Evolutionary conservation across 2,888 invertebrate species (phyloP), one percentile per base, ranked within the genome.

Genomic region (Habrosyne pyritoides): DNA sequence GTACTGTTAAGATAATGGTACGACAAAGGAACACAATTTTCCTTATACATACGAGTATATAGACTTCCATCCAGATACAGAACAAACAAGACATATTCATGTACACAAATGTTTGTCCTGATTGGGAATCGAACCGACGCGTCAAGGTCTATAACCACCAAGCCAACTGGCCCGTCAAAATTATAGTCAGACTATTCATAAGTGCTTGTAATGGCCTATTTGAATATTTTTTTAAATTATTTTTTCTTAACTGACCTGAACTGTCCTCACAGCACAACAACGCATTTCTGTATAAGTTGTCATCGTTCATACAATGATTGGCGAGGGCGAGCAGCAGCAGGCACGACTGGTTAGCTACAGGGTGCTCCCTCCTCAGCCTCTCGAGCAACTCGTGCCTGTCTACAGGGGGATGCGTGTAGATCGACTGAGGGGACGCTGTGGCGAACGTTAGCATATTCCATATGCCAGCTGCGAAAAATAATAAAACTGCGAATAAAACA

Each of bases 301-400:
- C 93, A 0, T 87, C 86, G 14, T 95, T 94, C 47, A 97, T 96
- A 82, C 97, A 98, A 83, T 99, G 98, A 91, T 99, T 99, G 10
- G 97, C 96, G 60, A 99, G 87, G 47, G 98, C 96, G 57, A 99
- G 92, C 26, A 99, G 92, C 51, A 99, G 91, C 22, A 99, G 91
- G 59, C 98, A 94, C 66, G 98, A 98, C 88, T 99, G 98, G 89
- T 97, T 97, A 55, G 99, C 98, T 63, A 99, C 91, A 0, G 96
- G 96, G 58, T 95, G 95, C 66, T 95, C 94, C 8, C 82, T 87
- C 50, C 93, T 93, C 54, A 94, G 85, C 33, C 93, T 79, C 22
- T 88, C 86, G 0, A 91, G 81, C 4, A 94, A 63, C 54, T 93
- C 93, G 10, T 81, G 77, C 0, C 93, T 77, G 59, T 93, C 91